These are phyloP conservation scores for Drosophila greeni DNA, from an alignment of 2,888 invertebrate species.

Conservation along the genomic window DNA sequence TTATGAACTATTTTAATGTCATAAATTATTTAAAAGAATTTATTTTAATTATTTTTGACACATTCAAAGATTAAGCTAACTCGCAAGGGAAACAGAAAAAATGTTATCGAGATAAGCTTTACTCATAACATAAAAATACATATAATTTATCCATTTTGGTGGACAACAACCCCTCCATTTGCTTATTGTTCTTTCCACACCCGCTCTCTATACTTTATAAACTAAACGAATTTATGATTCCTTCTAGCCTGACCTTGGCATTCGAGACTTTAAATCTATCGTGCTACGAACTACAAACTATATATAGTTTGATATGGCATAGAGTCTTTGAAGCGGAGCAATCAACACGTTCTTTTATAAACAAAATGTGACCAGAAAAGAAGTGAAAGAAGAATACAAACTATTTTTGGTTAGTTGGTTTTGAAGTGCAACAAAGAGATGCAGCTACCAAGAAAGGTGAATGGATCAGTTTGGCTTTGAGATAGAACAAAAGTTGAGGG, in stretches of 20 bases:
- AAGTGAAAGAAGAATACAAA: conserved; percentile 29
- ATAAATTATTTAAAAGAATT: not conserved
- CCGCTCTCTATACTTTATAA: conserved; percentile 8
- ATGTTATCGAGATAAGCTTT: not conserved
- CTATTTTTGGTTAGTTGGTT: conserved; percentile 9
- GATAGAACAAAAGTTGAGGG: not conserved
- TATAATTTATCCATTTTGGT: not conserved
- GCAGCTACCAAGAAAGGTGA: not conserved
- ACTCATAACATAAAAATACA: not conserved
- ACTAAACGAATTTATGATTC: conserved; percentile 40
- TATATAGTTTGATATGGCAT: conserved; percentile 18
- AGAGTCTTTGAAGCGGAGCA: conserved; percentile 18
- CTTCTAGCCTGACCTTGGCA: conserved; percentile 56
- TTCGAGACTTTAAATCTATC: conserved; percentile 51
- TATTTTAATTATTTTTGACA: not conserved
- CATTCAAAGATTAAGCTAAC: not conserved
- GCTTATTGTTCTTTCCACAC: not conserved
- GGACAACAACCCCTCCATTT: not conserved
- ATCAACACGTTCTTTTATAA: conserved; percentile 43
- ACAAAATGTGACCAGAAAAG: conserved; percentile 37
- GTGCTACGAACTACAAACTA: conserved; percentile 17
- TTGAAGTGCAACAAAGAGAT: conserved; percentile 1
- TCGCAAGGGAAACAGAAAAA: too few species aligned
- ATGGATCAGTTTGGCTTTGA: not conserved
- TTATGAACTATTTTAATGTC: not conserved